Percentiles rank a stretch among this genome's conserved stretches.
These are phyloP conservation scores for Sardina pilchardus DNA, from an alignment of 2,113 vertebrate genomes.

Conservation along the genomic window DNA sequence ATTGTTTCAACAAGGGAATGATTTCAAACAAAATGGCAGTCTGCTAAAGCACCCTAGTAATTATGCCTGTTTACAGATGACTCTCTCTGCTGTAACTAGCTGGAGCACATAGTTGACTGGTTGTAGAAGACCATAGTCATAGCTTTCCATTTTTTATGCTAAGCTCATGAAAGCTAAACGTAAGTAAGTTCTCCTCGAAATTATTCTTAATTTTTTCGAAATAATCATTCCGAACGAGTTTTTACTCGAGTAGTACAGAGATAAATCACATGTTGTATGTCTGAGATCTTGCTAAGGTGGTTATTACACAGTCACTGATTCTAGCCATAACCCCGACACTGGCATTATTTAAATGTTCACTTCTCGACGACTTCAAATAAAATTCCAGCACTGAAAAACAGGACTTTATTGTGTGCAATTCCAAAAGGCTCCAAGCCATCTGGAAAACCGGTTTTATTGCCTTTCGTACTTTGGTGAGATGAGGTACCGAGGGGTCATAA, in stretches of 20 bases:
- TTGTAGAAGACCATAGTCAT: neutral
- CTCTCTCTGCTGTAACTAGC: neutral
- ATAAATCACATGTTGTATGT: neutral
- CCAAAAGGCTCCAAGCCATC: neutral
- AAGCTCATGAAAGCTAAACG: neutral
- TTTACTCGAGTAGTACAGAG: neutral
- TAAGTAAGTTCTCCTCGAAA: neutral
- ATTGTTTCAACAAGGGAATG: neutral
- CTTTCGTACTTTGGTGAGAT: neutral
- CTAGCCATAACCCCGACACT: neutral
- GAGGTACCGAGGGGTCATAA: neutral
- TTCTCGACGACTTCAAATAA: conserved; percentile 5
- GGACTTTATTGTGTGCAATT: neutral
- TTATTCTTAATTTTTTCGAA: neutral
- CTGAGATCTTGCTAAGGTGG: neutral
- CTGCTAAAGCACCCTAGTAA: neutral
- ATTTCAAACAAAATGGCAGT: neutral
- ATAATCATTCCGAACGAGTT: neutral
- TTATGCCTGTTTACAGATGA: neutral
- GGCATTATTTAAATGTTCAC: neutral
- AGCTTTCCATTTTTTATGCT: neutral
- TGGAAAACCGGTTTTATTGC: neutral
- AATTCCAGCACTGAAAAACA: neutral
- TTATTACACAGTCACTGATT: neutral
- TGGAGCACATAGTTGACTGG: neutral